These are phyloP conservation scores for Glossophaga mutica DNA, from an alignment of 2,797 vertebrate species.

Conservation along the genomic window DNA sequence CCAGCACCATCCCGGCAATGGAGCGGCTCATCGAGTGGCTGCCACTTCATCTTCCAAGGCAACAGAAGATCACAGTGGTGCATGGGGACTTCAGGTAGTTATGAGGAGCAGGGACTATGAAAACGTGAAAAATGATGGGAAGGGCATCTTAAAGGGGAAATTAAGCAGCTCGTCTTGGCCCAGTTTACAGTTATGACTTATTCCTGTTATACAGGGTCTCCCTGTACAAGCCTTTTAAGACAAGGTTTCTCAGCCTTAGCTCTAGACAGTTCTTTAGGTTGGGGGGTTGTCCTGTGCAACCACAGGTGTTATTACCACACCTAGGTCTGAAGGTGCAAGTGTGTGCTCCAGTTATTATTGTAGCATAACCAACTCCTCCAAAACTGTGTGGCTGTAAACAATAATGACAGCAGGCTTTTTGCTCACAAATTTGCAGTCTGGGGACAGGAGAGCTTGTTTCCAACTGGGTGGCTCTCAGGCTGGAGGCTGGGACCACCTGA, in stretches of 20 bases:
- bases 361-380: background rate
- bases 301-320: too few relatives aligned
- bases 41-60: constrained; percentile 82
- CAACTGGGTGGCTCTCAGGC: background rate
- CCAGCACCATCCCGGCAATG: constrained; percentile 80
- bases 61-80: constrained; percentile 79
- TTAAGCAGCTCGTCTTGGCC: background rate
- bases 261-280: background rate
- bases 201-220: background rate
- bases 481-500: background rate
- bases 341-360: rapidly evolving
- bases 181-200: background rate
- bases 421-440: background rate
- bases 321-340: background rate
- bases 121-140: background rate
- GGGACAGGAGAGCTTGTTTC: background rate
- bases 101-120: rapidly evolving
- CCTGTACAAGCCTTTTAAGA: background rate
- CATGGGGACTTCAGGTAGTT: constrained; percentile 88
- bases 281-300: background rate
- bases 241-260: background rate
- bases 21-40: constrained; percentile 88
- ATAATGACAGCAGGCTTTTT: background rate
- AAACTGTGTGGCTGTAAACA: background rate
- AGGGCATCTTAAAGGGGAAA: background rate